Base-by-base conservation (phyloP, 2,113 vertebrate species). In the Siniperca knerii region DNA sequence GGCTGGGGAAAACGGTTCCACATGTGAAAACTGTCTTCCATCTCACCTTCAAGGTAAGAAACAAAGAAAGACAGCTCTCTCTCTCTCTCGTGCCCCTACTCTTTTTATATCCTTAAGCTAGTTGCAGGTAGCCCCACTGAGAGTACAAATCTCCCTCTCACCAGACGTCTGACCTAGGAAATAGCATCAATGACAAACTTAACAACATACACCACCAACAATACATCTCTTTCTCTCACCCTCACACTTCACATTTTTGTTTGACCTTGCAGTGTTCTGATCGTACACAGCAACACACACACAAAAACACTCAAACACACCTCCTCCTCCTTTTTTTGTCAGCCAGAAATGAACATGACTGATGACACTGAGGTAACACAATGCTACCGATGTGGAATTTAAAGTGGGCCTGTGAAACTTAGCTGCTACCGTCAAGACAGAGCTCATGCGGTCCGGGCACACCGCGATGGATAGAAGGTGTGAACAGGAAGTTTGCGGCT, bases 1-100 rank as follows among this genome's bases (percentile, higher is more conserved):
- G 58, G 77, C 75, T 0, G 20, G 4, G 40, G 29, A 74, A 90
- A 94, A 87, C 50, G 65, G 75, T 94, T 87, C 89, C 92, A 94
- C 82, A 82, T 92, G 93, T 1, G 23, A 67, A 84, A 74, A 71
- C 62, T 65, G 74, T 88, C 81, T 55, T 68, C 76, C 54, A 75
- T 83, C 75, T 82, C 77, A 62, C 71, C 7, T 79, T 90, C 81
- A 80, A 90, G 82, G 86, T 90, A 81, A 84, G 81, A 79, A 82
- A 87, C 67, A 88, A 46, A 72, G 79, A 76, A 55, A 69, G 74
- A 50, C 62, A 44, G 12, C 66, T 12, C 54, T 9, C 40, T 42
- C 37, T 50, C 66, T 66, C 57, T 23, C 55, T 40, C 25, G 5
- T 15, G 16, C 46, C n/a, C 23, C 1, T 3, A 2, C 61, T 20